phyloP scores from a whole-genome alignment of 2,797 vertebrate species.

The Phoeniculus purpureus region DNA sequence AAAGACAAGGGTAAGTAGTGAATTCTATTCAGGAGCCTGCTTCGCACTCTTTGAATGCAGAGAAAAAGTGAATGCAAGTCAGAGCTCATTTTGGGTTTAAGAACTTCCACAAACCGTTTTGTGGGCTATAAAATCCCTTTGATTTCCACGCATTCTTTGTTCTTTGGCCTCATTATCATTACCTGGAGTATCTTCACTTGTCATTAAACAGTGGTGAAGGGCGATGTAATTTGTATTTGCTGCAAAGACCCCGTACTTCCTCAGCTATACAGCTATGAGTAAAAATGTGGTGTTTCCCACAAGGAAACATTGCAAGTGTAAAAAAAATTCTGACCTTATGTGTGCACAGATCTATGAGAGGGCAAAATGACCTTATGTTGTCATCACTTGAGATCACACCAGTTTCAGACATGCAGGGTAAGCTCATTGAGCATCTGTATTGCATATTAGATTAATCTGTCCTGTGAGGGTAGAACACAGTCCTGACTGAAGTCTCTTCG shows the following conservation, averaged over 20 bases:
- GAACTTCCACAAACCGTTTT: neutral
- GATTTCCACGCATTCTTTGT: neutral
- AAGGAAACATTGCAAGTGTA: neutral
- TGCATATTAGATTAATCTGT: neutral
- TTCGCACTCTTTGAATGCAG: neutral
- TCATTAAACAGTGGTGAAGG: neutral
- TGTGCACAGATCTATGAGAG: neutral
- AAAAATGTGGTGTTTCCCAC: neutral
- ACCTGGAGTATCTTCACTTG: neutral
- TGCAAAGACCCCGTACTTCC: neutral
- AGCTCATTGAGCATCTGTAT: neutral
- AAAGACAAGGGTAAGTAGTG: neutral
- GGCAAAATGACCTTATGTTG: neutral
- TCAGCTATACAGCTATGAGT: neutral
- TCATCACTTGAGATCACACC: neutral
- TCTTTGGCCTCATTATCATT: neutral
- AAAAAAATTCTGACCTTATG: neutral
- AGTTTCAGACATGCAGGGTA: neutral
- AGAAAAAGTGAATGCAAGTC: neutral
- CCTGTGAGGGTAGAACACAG: slow-evolving; percentile 5
- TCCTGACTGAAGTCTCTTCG: slow-evolving; percentile 6
- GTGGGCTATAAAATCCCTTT: neutral
- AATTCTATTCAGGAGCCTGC: neutral
- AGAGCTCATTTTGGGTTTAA: neutral
- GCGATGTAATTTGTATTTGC: neutral